Base-by-base conservation (phyloP, 2,888 invertebrate species). In the Heteropelma amictum region DNA sequence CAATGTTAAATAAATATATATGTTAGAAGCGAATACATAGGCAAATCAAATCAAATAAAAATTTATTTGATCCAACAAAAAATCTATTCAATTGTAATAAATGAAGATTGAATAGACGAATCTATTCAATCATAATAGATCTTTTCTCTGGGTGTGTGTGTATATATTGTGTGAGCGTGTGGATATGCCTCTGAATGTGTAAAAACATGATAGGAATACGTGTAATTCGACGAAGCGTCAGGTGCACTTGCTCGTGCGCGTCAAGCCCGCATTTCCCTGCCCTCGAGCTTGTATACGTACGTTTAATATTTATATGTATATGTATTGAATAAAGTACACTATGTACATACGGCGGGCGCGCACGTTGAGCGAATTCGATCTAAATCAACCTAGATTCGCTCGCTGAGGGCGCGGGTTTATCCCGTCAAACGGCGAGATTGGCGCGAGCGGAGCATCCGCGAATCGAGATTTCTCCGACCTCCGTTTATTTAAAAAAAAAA, bases 341-440 rank as follows among this genome's bases (percentile, higher is more conserved):
- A 28, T 35, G 30, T 42, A 64, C n/a, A 40, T 6, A 14, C 7
- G 21, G 8, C n/a, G n/a, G 26, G 5, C 4, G 40, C 10, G 17
- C 14, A 45, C 47, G 28, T 54, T 54, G 12, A 30, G 76, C 75
- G 76, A 81, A 80, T 80, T 76, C 80, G 79, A 82, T 82, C 73
- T 78, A 79, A 81, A 81, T 81, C 79, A 82, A 79, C 76, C 77
- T 33, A 81, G 77, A 81, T 81, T 78, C 68, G 64, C 67, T 10
- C 14, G n/a, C n/a, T n/a, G n/a, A n/a, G n/a, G n/a, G n/a, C n/a
- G n/a, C n/a, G n/a, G n/a, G n/a, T n/a, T n/a, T n/a, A n/a, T n/a
- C n/a, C n/a, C n/a, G n/a, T n/a, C n/a, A n/a, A n/a, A n/a, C n/a
- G n/a, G n/a, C 12, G 12, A 38, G 38, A 38, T 38, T 38, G 12